Evolutionary conservation across 1,140 invertebrate species (phyloP), one percentile per base, ranked within the genome.

Genomic region (Caerostris extrusa): DNA sequence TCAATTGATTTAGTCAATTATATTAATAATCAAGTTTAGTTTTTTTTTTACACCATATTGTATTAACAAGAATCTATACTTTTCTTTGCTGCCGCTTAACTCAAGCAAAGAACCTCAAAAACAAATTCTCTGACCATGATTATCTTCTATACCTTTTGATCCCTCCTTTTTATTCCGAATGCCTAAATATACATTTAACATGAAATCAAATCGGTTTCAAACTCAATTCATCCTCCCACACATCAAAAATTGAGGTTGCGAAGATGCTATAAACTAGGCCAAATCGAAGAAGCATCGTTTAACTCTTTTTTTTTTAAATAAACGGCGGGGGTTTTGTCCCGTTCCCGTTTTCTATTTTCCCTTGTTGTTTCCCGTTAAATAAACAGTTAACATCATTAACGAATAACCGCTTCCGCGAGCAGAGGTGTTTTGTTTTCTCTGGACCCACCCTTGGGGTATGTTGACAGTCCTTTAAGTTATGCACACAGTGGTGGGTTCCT

Each of bases 401-500:
- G 67, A 55, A 8, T 50, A 56, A 17, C 53, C 69, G 88, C 34
- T 90, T 90, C 88, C 88, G 64, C 56, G 19, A 67, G 88, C 60
- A 77, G 88, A 90, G 88, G 88, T 71, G 88, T 19, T 60, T 90
- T 90, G 88, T 90, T 90, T 90, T 90, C 58, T 34, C n/a, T 17
- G 88, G 67, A 90, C 88, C 57, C 82, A 19, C 82, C 82, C 53
- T 60, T 60, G 2, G 82, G 57, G 55, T 19, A 60, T 60, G 82
- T 85, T 85, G 82, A 85, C 50, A 60, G 19, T n/a, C 50, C 56
- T 85, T 17, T 57, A 85, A 85, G 55, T 57, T 58, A 57, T 85
- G 55, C 17, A 85, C 5, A 19, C 17, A 58, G 19, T 85, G 7
- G 82, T 85, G 56, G 82, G 82, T 77, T 77, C 82, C n/a, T 85